Base-by-base conservation (phyloP, 1,140 invertebrate genomes). In the Penaeus chinensis region DNA sequence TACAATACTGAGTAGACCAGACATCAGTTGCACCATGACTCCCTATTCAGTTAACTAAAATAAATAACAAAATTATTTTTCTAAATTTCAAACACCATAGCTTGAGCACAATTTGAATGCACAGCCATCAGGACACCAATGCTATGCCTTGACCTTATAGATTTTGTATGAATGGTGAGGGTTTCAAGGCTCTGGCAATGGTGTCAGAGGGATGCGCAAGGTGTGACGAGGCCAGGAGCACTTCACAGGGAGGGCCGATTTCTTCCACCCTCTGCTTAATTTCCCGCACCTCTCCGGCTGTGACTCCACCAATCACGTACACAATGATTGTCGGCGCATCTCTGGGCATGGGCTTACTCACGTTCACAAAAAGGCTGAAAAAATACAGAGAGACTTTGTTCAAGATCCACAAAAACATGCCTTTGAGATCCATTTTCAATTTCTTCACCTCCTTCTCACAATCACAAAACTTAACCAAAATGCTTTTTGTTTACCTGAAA, bases 401-500 rank as follows among this genome's bases (percentile, higher is more conserved):
- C 10, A 24, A 71, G 11, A 71, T 71, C 11, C 11, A 71, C 16
- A 71, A 8, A 71, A 5, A 32, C 20, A 71, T 71, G 66, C 13
- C 66, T 8, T 54, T 54, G 54, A 2, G 16, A 54, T 54, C 54
- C 54, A 11, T 54, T 54, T 54, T 54, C 10, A 54, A 11, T 16
- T 10, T 54, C 54, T 54, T 54, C 10, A 16, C 54, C 0, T 16
- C 32, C 3, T 19, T 74, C 20, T 37, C 71, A 74, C 42, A 16
- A 74, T 19, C 42, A 16, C 10, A 74, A 74, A 32, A 19, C 11
- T 74, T 13, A 74, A 32, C 1, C n/a, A 27, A 24, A 32, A 74
- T 79, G 20, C 19, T 24, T 22, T 16, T 27, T 42, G n/a, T 37
- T 78, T 91, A 91, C 91, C 91, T 91, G 69, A 91, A 91, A 16